These are phyloP conservation scores for Esperia sulphurella DNA, from an alignment of 2,888 invertebrate genomes.

Conservation along the genomic window DNA sequence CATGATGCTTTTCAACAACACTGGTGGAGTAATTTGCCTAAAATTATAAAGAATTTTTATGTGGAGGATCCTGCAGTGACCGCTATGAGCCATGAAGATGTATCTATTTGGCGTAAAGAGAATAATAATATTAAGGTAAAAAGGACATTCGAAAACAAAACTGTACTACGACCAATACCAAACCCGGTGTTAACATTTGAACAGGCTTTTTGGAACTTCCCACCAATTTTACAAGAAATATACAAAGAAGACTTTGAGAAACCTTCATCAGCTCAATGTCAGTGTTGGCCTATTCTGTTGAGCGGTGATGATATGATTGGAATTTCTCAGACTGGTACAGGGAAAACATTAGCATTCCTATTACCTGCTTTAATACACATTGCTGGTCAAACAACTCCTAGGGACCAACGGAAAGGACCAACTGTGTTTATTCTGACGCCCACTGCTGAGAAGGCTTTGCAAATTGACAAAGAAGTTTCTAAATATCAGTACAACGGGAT, in stretches of 20 bases:
- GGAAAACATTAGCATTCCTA: slow-evolving; percentile 96
- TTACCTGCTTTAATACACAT: slow-evolving; percentile 96
- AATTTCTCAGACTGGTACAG: slow-evolving; percentile 96
- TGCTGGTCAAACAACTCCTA: slow-evolving; percentile 88
- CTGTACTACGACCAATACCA: slow-evolving; percentile 76
- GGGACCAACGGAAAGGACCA: slow-evolving; percentile 87
- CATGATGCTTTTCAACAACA: slow-evolving; percentile 77
- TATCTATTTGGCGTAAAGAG: slow-evolving; percentile 79
- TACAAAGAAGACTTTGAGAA: slow-evolving; percentile 87
- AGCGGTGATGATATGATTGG: slow-evolving; percentile 96
- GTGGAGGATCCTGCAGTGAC: slow-evolving; percentile 85
- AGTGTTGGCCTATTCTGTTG: slow-evolving; percentile 96
- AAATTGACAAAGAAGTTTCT: slow-evolving; percentile 93
- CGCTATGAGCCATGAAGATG: slow-evolving; percentile 81
- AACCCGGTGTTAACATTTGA: slow-evolving; percentile 90
- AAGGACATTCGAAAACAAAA: slow-evolving; percentile 79
- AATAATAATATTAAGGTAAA: slow-evolving; percentile 88
- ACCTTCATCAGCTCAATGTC: slow-evolving; percentile 95
- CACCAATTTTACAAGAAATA: slow-evolving; percentile 90
- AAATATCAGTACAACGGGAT: slow-evolving; percentile 94
- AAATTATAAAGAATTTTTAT: slow-evolving; percentile 90
- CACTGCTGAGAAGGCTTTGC: slow-evolving; percentile 94
- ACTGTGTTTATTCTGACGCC: slow-evolving; percentile 94
- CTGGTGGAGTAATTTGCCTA: slow-evolving; percentile 82
- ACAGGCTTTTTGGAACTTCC: slow-evolving; percentile 89